phyloP scores from a whole-genome alignment of 2,113 vertebrate genomes.

The Podarcis cretensis region DNA sequence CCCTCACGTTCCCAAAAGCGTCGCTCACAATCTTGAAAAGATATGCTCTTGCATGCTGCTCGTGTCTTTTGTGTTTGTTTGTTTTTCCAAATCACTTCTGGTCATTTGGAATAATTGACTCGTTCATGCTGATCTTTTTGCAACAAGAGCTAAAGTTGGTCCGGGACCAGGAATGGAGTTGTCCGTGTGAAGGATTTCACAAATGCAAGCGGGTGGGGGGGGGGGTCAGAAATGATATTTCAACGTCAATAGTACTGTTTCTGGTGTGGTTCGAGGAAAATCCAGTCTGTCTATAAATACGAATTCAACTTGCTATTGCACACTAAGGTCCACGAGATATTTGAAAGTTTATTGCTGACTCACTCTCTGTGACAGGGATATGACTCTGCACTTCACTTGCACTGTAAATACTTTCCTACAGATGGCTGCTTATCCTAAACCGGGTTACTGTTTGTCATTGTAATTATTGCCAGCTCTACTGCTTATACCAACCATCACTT shows the following conservation, averaged over 20 bases:
- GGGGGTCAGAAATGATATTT: conserved; percentile 21
- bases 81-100: conserved; percentile 43
- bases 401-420: not conserved
- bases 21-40: conserved; percentile 52
- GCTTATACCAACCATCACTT: not conserved
- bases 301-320: not conserved
- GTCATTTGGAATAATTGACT: conserved; percentile 46
- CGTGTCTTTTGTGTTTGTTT: conserved; percentile 27
- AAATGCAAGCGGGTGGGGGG: not conserved
- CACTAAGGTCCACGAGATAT: not conserved
- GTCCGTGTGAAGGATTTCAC: not conserved
- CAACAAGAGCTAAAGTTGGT: not conserved
- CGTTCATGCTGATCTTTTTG: conserved; percentile 22
- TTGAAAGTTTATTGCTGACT: not conserved
- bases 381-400: no score
- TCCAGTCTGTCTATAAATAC: not conserved
- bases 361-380: not conserved
- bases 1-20: conserved; percentile 38
- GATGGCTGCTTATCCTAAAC: not conserved
- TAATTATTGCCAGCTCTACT: not conserved
- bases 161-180: not conserved
- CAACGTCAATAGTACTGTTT: not conserved
- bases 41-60: conserved; percentile 18
- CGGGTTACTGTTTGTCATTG: not conserved
- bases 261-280: not conserved